Percentiles rank a stretch among this genome's conserved stretches.
phyloP scores from a whole-genome alignment of 2,113 vertebrate genomes.

The Phalacrocorax brasilianus region DNA sequence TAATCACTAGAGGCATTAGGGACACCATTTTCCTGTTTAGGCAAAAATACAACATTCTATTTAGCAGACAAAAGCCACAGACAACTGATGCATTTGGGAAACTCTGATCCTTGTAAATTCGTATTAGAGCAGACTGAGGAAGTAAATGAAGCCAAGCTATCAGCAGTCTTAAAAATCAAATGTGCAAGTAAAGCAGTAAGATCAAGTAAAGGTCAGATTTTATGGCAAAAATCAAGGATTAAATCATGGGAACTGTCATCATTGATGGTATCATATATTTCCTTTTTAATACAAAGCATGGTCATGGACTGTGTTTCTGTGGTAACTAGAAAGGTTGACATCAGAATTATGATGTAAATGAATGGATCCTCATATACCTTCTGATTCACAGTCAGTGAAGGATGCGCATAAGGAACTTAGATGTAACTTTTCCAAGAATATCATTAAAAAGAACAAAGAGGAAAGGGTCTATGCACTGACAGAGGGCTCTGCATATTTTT shows the following conservation, averaged over 20 bases:
- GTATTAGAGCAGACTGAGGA: background rate
- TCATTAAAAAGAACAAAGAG: constrained; percentile 53
- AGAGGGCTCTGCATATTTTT: background rate
- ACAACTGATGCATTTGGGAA: background rate
- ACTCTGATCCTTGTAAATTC: background rate
- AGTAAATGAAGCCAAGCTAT: constrained; percentile 18
- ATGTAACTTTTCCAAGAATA: constrained; percentile 10
- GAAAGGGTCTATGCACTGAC: background rate
- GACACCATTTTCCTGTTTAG: background rate
- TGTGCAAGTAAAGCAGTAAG: constrained; percentile 22
- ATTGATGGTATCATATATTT: constrained; percentile 34
- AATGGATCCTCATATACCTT: constrained; percentile 12
- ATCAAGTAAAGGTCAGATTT: constrained; percentile 53
- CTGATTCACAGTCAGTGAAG: constrained; percentile 14
- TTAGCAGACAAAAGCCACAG: background rate
- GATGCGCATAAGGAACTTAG: background rate
- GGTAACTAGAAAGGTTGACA: constrained; percentile 26
- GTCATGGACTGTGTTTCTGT: constrained; percentile 43
- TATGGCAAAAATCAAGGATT: constrained; percentile 48
- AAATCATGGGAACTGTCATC: constrained; percentile 35
- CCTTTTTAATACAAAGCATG: constrained; percentile 27
- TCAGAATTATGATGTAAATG: constrained; percentile 50
- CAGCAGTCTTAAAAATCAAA: constrained; percentile 24
- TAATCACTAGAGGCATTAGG: background rate
- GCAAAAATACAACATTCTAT: background rate